Evolutionary conservation across 2,113 vertebrate species (phyloP).

Genomic region (Eolophus roseicapilla): DNA sequence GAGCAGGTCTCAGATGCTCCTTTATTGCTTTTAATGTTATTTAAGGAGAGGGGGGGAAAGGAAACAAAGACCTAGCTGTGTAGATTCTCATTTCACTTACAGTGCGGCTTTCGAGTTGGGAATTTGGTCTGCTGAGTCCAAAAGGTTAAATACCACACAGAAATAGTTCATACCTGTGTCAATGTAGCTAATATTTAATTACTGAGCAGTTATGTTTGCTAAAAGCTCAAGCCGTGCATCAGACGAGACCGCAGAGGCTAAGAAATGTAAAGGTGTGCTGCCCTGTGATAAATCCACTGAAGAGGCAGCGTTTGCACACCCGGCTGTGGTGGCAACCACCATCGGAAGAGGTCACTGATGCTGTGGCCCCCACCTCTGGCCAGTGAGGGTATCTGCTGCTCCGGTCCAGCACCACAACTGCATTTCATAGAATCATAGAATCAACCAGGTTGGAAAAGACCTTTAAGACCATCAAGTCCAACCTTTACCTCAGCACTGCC

Average conservation of each 20-base stretch:
- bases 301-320: neutral
- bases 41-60: constrained; percentile 7
- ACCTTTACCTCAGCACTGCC: neutral
- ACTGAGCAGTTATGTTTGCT: neutral
- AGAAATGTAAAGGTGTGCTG: neutral
- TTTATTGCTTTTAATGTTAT: constrained; percentile 18
- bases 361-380: neutral
- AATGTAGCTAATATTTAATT: neutral
- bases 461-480: neutral
- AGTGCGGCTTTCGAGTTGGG: neutral
- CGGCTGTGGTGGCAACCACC: no score
- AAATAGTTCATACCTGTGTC: neutral
- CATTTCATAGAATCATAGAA: neutral
- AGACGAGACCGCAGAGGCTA: neutral
- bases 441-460: neutral
- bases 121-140: neutral
- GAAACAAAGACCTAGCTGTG: neutral
- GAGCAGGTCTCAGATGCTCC: neutral
- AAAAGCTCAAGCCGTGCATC: neutral
- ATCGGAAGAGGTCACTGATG: neutral
- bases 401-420: fast-evolving
- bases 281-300: neutral
- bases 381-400: neutral
- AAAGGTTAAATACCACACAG: constrained; percentile 45
- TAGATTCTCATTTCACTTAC: neutral